Percentiles rank a stretch among this genome's conserved stretches.
Conservation (phyloP, 2,113 vertebrate genomes). For the Nothoprocta pentlandii region DNA sequence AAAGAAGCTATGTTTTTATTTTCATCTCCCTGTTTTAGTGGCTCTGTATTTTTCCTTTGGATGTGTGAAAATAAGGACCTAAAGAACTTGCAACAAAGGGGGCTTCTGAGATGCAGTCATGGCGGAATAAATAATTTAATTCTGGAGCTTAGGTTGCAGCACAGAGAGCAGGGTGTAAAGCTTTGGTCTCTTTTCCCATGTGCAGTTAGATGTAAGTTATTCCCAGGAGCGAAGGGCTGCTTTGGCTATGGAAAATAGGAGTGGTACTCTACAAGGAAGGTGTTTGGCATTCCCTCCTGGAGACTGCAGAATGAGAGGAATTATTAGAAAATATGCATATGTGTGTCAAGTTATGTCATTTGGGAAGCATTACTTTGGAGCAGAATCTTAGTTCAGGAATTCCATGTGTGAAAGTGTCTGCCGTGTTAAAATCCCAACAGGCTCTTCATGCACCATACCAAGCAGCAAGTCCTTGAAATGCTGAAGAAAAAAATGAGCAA, state of each 20-base stretch:
- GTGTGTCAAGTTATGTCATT: not conserved
- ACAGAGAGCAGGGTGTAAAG: not conserved
- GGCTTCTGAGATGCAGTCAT: not conserved
- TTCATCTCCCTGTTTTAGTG: not conserved
- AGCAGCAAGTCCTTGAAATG: not conserved
- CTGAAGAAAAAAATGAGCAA: not conserved
- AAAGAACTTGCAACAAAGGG: not conserved
- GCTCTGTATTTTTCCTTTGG: not conserved
- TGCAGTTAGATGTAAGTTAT: not conserved
- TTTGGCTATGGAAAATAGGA: not conserved
- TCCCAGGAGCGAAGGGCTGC: not conserved
- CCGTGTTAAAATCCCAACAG: not conserved
- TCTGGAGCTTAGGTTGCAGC: not conserved
- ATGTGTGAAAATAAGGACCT: not conserved
- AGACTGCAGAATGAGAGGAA: not conserved
- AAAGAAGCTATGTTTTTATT: not conserved
- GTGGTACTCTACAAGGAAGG: not conserved
- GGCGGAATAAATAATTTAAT: not conserved
- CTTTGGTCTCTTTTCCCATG: not conserved
- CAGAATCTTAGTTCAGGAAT: not conserved
- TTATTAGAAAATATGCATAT: rapidly evolving
- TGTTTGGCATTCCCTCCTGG: not conserved
- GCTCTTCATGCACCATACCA: not conserved
- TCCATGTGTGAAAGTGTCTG: not conserved
- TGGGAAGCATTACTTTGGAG: not conserved